phyloP scores from a whole-genome alignment of 1,140 invertebrate genomes.

The Bombus waltoni region DNA sequence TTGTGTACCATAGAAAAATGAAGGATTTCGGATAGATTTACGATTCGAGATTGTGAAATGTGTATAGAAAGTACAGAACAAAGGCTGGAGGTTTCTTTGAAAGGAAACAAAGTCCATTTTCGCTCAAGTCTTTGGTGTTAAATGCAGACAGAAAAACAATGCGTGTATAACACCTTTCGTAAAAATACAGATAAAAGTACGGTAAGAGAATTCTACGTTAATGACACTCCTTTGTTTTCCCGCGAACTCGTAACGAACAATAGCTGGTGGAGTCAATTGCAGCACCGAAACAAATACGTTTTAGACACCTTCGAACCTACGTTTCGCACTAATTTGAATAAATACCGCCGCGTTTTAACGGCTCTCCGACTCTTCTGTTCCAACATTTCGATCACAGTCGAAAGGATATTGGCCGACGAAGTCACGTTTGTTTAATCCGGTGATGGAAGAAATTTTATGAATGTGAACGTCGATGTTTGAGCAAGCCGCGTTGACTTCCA shows the following conservation, averaged over 20 bases:
- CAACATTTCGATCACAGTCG: neutral
- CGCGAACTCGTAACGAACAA: neutral
- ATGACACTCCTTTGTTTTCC: neutral
- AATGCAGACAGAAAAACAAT: neutral
- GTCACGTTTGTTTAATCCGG: neutral
- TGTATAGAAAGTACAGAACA: neutral
- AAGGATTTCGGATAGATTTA: neutral
- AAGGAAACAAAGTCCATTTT: constrained; percentile 2
- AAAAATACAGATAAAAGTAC: neutral
- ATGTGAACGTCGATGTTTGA: neutral
- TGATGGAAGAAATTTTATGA: neutral
- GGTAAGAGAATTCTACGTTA: neutral
- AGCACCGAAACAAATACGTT: neutral
- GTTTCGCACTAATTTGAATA: constrained; percentile 1
- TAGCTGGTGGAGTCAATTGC: neutral
- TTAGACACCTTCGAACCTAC: neutral
- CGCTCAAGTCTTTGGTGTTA: neutral
- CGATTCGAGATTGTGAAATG: neutral
- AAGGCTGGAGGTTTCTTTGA: neutral
- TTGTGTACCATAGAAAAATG: neutral
- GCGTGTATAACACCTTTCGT: neutral
- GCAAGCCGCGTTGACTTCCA: neutral
- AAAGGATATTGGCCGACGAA: neutral
- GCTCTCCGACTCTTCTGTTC: too few relatives aligned
- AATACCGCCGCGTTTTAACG: neutral